Evolutionary conservation across 2,113 vertebrate genomes (phyloP).

Genomic region (Channa maculata): DNA sequence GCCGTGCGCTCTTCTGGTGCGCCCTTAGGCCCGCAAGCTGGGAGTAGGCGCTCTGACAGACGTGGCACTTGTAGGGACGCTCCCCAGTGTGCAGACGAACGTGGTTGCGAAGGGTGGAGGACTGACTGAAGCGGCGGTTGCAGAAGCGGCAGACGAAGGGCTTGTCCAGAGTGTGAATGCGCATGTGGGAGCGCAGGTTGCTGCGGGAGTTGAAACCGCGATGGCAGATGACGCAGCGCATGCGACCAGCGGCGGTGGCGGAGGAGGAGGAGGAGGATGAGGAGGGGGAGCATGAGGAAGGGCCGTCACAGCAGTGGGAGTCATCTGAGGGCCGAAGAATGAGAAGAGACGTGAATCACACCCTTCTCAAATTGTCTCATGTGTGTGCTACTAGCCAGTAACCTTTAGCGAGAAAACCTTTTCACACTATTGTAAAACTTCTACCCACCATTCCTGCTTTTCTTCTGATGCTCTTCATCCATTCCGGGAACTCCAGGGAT

Average conservation of each 20-base stretch:
- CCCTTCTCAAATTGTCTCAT: neutral
- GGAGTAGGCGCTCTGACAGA: conserved; percentile 98
- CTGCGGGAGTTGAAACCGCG: conserved; percentile 99
- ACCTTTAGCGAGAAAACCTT: too few relatives aligned
- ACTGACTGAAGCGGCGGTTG: conserved; percentile 99
- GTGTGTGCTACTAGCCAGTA: neutral
- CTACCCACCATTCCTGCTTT: conserved; percentile 89
- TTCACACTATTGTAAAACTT: too few relatives aligned
- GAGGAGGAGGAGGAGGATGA: conserved; percentile 50
- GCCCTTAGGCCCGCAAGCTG: conserved; percentile 97
- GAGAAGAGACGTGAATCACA: neutral
- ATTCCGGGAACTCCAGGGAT: conserved; percentile 93
- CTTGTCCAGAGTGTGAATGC: conserved; percentile 99
- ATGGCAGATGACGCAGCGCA: conserved; percentile 99
- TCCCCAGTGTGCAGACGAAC: conserved; percentile 98
- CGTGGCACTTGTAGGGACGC: conserved; percentile 97
- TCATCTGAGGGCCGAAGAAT: conserved; percentile 84
- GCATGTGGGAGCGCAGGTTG: conserved; percentile 99
- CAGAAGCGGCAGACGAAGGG: conserved; percentile 98
- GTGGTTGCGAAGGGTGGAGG: conserved; percentile 97
- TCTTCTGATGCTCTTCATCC: conserved; percentile 95
- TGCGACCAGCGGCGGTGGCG: conserved; percentile 82
- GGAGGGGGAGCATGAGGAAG: conserved; percentile 67
- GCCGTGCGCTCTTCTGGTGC: conserved; percentile 97
- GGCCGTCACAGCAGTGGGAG: conserved; percentile 84